Percentiles rank a stretch among this genome's conserved stretches.
These are phyloP conservation scores for Drosophila mojavensis DNA, from an alignment of 1,140 invertebrate species.

Conservation along the genomic window DNA sequence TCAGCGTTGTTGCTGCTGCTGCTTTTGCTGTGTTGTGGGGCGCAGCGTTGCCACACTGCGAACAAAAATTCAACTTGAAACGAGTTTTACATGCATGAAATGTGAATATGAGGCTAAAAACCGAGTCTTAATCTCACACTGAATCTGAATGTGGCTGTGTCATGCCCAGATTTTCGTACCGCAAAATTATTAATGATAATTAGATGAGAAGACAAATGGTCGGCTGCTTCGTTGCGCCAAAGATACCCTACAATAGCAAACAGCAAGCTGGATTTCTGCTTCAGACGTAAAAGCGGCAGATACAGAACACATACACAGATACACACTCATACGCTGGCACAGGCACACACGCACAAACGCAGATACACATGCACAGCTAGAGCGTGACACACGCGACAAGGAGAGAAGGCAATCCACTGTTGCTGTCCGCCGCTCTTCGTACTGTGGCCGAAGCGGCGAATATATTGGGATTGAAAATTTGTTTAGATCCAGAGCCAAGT, in stretches of 20 bases:
- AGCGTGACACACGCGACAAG: conserved; percentile 37
- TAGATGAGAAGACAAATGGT: conserved; percentile 43
- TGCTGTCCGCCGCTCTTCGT: conserved; percentile 7
- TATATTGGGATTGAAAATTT: conserved; percentile 17
- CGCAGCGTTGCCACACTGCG: conserved; percentile 45
- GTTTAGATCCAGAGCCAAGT: background rate
- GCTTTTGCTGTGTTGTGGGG: conserved; percentile 1
- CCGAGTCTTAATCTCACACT: conserved; percentile 15
- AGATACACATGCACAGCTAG: conserved; percentile 7
- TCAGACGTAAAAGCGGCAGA: conserved; percentile 20
- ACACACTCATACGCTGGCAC: background rate
- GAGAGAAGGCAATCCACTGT: conserved; percentile 30
- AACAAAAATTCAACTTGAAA: conserved; percentile 42
- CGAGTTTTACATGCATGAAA: conserved; percentile 50
- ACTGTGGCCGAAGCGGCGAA: conserved; percentile 1
- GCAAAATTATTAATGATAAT: conserved; percentile 48
- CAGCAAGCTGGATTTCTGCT: conserved; percentile 11
- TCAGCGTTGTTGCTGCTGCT: conserved; percentile 25
- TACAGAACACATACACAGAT: conserved; percentile 16
- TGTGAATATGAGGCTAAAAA: conserved; percentile 30
- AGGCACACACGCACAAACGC: background rate
- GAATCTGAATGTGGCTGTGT: conserved; percentile 32
- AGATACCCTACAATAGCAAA: conserved; percentile 46
- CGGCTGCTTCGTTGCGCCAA: conserved; percentile 12
- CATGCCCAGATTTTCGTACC: conserved; percentile 14